phyloP scores from a whole-genome alignment of 2,888 invertebrate genomes.

The Pseudococcus jackbeardsleyi region DNA sequence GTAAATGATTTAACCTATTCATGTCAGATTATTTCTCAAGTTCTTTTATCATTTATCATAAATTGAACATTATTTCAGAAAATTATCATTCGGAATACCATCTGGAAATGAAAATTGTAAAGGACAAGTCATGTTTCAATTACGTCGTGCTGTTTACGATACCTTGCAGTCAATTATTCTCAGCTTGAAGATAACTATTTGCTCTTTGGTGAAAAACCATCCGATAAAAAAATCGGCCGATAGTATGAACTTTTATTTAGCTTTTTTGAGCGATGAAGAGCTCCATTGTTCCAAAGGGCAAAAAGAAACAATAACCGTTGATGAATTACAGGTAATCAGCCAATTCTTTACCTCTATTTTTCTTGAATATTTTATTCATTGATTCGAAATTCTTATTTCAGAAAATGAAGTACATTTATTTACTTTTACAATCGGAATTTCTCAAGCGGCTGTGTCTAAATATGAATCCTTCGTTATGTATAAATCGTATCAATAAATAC shows the following conservation, averaged over 20 bases:
- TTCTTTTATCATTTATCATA: background rate
- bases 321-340: constrained; percentile 48
- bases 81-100: background rate
- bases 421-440: constrained; percentile 61
- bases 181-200: constrained; percentile 32
- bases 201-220: constrained; percentile 8
- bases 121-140: constrained; percentile 13
- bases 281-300: constrained; percentile 3
- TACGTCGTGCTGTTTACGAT: background rate
- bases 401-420: constrained; percentile 62
- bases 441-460: constrained; percentile 49
- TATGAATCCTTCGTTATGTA: constrained; percentile 29
- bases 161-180: constrained; percentile 40
- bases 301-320: constrained; percentile 14
- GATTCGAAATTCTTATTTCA: constrained; percentile 25
- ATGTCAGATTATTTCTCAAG: background rate
- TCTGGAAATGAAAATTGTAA: background rate
- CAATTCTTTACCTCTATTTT: background rate
- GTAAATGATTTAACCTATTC: constrained; percentile 8
- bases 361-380: background rate
- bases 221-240: constrained; percentile 36
- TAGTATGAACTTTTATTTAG: constrained; percentile 29
- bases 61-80: background rate
- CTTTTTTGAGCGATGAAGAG: constrained; percentile 54
- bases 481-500: background rate